These are phyloP conservation scores for Alces alces DNA, from an alignment of 2,113 vertebrate genomes.

Conservation along the genomic window DNA sequence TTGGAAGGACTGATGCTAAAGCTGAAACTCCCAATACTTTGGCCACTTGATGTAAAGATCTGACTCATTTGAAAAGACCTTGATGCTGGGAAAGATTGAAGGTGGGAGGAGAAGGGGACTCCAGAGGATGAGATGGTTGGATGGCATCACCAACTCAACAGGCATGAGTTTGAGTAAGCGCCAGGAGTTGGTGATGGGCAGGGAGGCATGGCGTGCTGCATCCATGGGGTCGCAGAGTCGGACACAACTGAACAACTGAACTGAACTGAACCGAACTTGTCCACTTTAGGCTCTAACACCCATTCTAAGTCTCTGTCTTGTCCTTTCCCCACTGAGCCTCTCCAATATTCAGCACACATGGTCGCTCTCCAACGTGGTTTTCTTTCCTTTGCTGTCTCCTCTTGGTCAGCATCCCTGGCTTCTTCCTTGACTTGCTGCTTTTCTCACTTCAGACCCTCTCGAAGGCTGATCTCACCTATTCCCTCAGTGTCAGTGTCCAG, in stretches of 20 bases:
- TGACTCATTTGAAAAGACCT: neutral
- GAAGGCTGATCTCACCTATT: neutral
- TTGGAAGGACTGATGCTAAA: neutral
- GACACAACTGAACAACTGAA: fast-evolving
- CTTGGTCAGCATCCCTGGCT: neutral
- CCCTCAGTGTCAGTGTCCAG: neutral
- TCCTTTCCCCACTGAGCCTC: neutral
- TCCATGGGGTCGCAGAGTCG: fast-evolving
- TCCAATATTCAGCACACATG: neutral
- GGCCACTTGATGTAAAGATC: neutral
- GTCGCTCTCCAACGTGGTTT: neutral
- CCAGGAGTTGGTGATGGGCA: neutral
- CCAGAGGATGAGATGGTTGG: neutral
- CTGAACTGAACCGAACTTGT: neutral
- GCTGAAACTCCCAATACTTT: neutral
- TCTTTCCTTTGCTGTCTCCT: neutral
- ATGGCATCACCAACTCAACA: neutral
- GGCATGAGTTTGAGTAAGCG: neutral
- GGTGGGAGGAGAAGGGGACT: neutral
- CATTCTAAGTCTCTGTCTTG: neutral
- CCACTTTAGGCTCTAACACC: neutral
- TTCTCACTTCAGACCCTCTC: neutral
- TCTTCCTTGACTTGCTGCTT: neutral
- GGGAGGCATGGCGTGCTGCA: neutral
- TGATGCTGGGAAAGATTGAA: neutral